Percentiles rank a stretch among this genome's conserved stretches.
Conservation (phyloP, 2,113 vertebrate species). For the Atractosteus spatula region DNA sequence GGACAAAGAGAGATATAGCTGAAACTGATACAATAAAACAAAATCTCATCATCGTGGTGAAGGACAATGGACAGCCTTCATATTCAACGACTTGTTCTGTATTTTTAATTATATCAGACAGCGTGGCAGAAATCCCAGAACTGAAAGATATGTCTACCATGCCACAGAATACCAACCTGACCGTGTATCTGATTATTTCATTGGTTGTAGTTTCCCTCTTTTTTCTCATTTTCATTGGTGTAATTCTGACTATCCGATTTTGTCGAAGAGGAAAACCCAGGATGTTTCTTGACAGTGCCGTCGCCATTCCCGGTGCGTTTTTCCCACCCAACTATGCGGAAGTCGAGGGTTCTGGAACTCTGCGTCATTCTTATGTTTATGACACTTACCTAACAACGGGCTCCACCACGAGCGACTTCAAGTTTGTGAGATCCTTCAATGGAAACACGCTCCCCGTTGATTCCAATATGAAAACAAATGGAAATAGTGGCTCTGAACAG, state of each 20-base stretch:
- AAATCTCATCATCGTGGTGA: constrained; percentile 30
- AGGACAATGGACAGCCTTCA: constrained; percentile 33
- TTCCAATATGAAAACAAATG: constrained; percentile 12
- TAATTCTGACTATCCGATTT: not conserved
- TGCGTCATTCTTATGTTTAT: constrained; percentile 32
- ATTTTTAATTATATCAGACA: constrained; percentile 33
- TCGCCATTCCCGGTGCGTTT: constrained; percentile 16
- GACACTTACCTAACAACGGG: constrained; percentile 38
- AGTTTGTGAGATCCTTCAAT: constrained; percentile 42
- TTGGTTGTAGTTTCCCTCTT: constrained; percentile 15
- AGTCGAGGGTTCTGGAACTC: constrained; percentile 26
- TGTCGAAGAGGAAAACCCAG: not conserved
- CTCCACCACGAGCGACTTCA: constrained; percentile 39
- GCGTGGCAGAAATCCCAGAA: constrained; percentile 26
- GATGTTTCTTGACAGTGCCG: not conserved
- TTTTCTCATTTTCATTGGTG: not conserved
- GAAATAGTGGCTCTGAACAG: not conserved
- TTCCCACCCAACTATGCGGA: constrained; percentile 29
- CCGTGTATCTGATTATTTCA: constrained; percentile 20
- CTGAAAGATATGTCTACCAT: not conserved
- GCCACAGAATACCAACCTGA: constrained; percentile 6
- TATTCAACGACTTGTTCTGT: constrained; percentile 30
- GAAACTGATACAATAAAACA: constrained; percentile 37
- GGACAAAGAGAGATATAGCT: constrained; percentile 32
- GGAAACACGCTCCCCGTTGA: constrained; percentile 21